These are phyloP conservation scores for Virgularia gustaviana DNA, from an alignment of 92 coral and sea anemone species.

Conservation along the genomic window DNA sequence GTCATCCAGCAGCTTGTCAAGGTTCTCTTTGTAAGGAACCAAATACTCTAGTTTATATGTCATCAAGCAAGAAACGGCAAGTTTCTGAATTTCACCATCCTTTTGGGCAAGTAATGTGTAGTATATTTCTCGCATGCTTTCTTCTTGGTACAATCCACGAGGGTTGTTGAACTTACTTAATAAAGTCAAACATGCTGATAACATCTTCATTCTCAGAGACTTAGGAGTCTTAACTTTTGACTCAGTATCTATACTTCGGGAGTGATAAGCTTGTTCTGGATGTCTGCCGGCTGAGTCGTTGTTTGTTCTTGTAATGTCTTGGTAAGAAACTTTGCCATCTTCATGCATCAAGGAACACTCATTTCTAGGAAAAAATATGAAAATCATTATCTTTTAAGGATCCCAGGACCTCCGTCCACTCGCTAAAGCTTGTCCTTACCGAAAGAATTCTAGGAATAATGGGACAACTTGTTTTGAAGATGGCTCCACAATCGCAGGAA, in stretches of 20 bases:
- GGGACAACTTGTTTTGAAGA: slow-evolving; percentile 85
- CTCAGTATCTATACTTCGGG: neutral
- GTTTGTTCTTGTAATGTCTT: slow-evolving; percentile 4
- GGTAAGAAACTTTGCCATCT: slow-evolving; percentile 23
- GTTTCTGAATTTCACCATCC: slow-evolving; percentile 84
- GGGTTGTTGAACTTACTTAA: slow-evolving; percentile 80
- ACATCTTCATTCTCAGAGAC: slow-evolving; percentile 71
- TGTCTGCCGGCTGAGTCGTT: neutral
- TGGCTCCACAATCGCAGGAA: slow-evolving; percentile 78
- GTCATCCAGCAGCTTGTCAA: slow-evolving; percentile 72
- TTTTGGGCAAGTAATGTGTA: slow-evolving; percentile 64
- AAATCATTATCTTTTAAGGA: neutral
- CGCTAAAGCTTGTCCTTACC: slow-evolving; percentile 42
- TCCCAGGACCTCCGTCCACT: neutral
- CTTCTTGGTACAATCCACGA: slow-evolving; percentile 67
- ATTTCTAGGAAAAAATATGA: neutral
- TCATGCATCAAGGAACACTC: slow-evolving; percentile 30
- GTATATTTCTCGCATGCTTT: slow-evolving; percentile 59
- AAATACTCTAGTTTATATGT: slow-evolving; percentile 77
- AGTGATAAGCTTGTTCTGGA: neutral
- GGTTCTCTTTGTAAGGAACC: slow-evolving; percentile 75
- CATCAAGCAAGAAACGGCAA: slow-evolving; percentile 71
- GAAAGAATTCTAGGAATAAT: slow-evolving; percentile 69
- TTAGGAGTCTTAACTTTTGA: slow-evolving; percentile 47
- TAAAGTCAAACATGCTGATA: slow-evolving; percentile 63